Evolutionary conservation across 2,888 invertebrate species (phyloP).

Genomic region (Chalcis sispes): DNA sequence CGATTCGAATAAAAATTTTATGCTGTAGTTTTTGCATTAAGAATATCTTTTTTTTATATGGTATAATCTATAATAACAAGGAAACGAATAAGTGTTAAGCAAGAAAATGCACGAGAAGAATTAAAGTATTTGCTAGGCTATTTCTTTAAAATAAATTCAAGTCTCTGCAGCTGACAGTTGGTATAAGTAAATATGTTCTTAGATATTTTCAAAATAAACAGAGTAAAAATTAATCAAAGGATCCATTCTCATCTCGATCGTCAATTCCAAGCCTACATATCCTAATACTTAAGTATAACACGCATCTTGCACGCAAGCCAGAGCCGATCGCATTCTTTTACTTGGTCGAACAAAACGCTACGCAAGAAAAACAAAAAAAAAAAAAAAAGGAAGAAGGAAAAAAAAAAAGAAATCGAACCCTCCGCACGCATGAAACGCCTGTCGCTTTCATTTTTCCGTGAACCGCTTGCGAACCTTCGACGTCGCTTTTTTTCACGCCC

Average conservation of each 20-base stretch:
- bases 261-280: constrained; percentile 21
- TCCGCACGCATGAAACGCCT: neutral
- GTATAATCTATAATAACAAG: no score
- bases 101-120: no score
- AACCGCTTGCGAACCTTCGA: neutral
- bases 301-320: neutral
- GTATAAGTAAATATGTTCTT: no score
- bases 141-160: no score
- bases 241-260: constrained; percentile 29
- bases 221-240: neutral
- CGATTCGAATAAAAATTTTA: no score
- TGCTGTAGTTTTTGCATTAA: no score
- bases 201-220: neutral
- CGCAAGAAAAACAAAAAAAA: neutral
- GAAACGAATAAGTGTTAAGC: no score
- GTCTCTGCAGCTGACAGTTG: no score
- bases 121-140: no score
- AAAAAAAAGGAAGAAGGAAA: neutral
- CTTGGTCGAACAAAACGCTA: no score
- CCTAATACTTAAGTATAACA: constrained; percentile 27
- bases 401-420: constrained; percentile 1
- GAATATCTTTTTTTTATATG: no score
- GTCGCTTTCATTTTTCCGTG: neutral
- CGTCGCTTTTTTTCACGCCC: constrained; percentile 34
- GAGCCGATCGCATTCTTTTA: no score